A percentile compares a stretch with the other conserved stretches of the same genome.
Conservation (phyloP, 1,140 invertebrate species). For the Homalodisca vitripennis region DNA sequence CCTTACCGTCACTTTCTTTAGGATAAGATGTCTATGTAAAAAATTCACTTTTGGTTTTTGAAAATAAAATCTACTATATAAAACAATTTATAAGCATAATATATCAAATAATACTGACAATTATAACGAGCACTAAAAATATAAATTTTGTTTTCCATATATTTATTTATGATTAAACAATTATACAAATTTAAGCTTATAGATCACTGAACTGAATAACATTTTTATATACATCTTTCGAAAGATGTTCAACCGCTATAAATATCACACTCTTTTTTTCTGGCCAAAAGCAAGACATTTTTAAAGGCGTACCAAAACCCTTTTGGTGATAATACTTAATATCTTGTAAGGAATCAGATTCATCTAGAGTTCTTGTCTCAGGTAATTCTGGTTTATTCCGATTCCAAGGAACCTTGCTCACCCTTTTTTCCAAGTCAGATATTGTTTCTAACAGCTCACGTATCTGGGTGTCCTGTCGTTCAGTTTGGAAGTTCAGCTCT, state of each 20-base stretch:
- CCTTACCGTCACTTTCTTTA: too few species aligned
- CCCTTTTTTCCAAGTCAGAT: conserved; percentile 52
- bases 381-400: background rate
- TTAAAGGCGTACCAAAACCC: background rate
- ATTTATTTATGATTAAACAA: too few species aligned
- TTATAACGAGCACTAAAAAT: too few species aligned
- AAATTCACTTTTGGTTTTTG: too few species aligned
- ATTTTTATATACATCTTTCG: conserved; percentile 29
- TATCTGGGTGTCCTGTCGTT: conserved; percentile 72
- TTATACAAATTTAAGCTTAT: background rate
- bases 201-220: background rate
- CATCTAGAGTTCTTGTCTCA: background rate
- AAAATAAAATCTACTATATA: too few species aligned
- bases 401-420: conserved; percentile 43
- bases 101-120: too few species aligned
- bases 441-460: conserved; percentile 64
- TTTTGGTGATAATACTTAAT: background rate
- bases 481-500: conserved; percentile 70
- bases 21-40: too few species aligned
- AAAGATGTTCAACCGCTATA: conserved; percentile 22
- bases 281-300: background rate
- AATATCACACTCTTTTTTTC: conserved; percentile 20
- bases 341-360: background rate
- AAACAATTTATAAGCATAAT: too few species aligned
- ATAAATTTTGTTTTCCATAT: too few species aligned